These are phyloP conservation scores for Kryptopterus vitreolus DNA, from an alignment of 2,797 vertebrate species.

Conservation along the genomic window DNA sequence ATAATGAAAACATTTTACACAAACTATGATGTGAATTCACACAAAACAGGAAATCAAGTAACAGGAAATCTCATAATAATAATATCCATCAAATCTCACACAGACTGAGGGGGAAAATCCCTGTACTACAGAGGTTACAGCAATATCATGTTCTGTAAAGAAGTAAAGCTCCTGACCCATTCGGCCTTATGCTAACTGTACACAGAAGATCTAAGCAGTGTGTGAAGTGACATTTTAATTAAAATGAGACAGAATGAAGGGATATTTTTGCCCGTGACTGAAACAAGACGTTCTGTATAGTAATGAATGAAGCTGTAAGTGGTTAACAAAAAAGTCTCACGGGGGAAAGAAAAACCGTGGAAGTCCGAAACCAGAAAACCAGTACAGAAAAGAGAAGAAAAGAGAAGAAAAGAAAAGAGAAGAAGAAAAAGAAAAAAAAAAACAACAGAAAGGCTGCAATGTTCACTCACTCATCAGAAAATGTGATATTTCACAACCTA, in stretches of 20 bases:
- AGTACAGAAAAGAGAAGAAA: too few species aligned
- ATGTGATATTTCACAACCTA: conserved; percentile 34
- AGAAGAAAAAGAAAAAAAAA: background rate
- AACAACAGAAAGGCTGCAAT: background rate
- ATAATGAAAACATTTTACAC: background rate
- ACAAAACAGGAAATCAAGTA: background rate
- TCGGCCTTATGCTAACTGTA: conserved; percentile 24
- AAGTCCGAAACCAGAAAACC: too few species aligned
- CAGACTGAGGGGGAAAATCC: background rate
- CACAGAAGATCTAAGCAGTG: conserved; percentile 14
- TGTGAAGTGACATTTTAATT: conserved; percentile 43
- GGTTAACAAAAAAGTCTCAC: too few species aligned
- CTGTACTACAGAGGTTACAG: background rate
- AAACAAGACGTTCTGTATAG: conserved; percentile 8
- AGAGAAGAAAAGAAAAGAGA: background rate
- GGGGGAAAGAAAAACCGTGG: too few species aligned
- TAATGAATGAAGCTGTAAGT: conserved; percentile 26
- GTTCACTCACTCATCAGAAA: background rate
- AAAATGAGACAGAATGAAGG: conserved; percentile 29
- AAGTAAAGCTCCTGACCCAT: conserved; percentile 12
- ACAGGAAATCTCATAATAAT: too few species aligned
- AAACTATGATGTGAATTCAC: background rate
- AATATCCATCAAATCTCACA: too few species aligned
- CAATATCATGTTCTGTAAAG: background rate
- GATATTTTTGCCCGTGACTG: conserved; percentile 27